Percentiles rank a stretch among this genome's conserved stretches.
Evolutionary conservation across 2,113 vertebrate species (phyloP).

Genomic region (Podarcis muralis): DNA sequence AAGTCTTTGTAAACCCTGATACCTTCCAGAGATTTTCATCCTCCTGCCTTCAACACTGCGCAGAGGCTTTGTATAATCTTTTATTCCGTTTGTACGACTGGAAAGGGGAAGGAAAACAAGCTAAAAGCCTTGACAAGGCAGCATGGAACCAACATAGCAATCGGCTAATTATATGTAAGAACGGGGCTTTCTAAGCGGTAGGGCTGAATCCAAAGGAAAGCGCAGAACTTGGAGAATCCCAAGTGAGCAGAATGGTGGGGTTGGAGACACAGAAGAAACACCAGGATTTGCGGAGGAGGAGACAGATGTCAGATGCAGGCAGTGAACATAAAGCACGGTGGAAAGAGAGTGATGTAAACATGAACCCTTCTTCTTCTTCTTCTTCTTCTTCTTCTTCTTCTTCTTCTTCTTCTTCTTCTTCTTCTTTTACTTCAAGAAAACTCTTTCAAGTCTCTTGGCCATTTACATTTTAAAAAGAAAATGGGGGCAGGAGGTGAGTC

Average conservation of each 20-base stretch:
- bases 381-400: no score
- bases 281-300: not conserved
- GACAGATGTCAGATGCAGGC: not conserved
- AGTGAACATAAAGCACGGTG: slow-evolving; percentile 17
- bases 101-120: slow-evolving; percentile 69
- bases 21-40: not conserved
- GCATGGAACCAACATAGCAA: slow-evolving; percentile 40
- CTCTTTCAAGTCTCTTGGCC: not conserved
- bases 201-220: slow-evolving; percentile 36
- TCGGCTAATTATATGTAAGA: slow-evolving; percentile 51
- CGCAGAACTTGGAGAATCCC: slow-evolving; percentile 39
- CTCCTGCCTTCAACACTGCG: not conserved
- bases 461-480: not conserved
- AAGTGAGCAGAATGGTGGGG: slow-evolving; percentile 10
- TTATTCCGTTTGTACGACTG: slow-evolving; percentile 30
- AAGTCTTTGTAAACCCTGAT: no score
- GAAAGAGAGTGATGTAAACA: slow-evolving; percentile 17
- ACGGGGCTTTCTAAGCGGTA: slow-evolving; percentile 55
- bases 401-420: no score
- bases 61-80: slow-evolving; percentile 5
- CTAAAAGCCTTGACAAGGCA: slow-evolving; percentile 63
- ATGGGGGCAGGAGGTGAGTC: no score
- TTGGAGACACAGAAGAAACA: slow-evolving; percentile 38
- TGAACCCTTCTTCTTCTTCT: not conserved
- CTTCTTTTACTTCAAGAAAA: slow-evolving; percentile 29